Evolutionary conservation across 2,888 invertebrate genomes (phyloP).

Genomic region (Julus scandinavius): DNA sequence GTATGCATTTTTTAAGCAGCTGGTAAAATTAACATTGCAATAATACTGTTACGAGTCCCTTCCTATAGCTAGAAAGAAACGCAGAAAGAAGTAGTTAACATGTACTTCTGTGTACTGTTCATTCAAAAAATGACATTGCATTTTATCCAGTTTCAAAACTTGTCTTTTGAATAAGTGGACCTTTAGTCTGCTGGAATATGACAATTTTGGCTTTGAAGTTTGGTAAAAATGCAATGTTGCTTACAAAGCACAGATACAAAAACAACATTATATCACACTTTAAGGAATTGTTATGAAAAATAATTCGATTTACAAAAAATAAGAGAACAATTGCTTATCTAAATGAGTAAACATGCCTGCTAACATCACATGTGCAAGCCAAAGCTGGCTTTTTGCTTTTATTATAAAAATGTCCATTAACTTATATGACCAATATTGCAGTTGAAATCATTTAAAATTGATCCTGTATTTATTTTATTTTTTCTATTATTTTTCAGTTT

Average conservation of each 20-base stretch:
- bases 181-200: neutral
- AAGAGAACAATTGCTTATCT: neutral
- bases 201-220: constrained; percentile 1
- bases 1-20: too few species aligned
- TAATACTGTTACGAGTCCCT: too few species aligned
- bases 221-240: constrained; percentile 19
- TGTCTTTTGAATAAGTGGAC: neutral
- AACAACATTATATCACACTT: constrained; percentile 7
- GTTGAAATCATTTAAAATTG: neutral
- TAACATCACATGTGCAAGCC: too few species aligned
- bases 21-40: too few species aligned
- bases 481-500: constrained; percentile 74
- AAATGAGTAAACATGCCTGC: neutral
- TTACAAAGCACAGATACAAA: neutral
- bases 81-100: too few species aligned
- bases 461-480: constrained; percentile 52
- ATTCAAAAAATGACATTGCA: neutral
- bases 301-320: neutral
- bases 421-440: neutral
- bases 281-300: neutral
- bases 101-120: too few species aligned
- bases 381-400: too few species aligned
- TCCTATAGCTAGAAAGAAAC: too few species aligned
- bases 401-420: too few species aligned
- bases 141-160: neutral